A percentile compares a stretch with the other conserved stretches of the same genome.
These are phyloP conservation scores for Coracias cyanogaster DNA, from an alignment of 2,797 vertebrate species.

Conservation along the genomic window DNA sequence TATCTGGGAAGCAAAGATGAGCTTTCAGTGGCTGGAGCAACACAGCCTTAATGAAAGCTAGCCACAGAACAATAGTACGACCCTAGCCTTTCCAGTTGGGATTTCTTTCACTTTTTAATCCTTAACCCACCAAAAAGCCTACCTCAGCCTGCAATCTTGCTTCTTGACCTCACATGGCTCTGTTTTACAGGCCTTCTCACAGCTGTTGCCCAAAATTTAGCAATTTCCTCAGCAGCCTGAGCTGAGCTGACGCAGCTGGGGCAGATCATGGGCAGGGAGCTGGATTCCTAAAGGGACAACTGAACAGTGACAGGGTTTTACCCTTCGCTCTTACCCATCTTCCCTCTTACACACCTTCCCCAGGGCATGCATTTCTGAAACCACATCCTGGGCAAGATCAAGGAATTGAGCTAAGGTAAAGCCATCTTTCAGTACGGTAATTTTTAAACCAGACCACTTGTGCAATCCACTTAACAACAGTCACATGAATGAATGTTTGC, in stretches of 20 bases:
- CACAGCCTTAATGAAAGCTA: neutral
- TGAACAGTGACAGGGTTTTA: neutral
- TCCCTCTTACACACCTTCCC: neutral
- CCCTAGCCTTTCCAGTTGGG: neutral
- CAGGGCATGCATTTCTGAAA: neutral
- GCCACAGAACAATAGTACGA: neutral
- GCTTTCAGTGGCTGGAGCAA: neutral
- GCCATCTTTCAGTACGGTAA: neutral
- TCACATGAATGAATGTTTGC: neutral
- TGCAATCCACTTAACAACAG: neutral
- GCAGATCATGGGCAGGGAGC: neutral
- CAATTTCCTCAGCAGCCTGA: neutral
- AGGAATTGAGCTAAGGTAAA: neutral
- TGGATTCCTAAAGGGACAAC: neutral
- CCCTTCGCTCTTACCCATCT: fast-evolving
- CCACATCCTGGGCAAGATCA: fast-evolving
- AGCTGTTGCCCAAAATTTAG: neutral
- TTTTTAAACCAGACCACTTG: neutral
- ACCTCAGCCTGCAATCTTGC: neutral
- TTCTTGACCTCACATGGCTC: neutral
- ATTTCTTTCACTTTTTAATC: neutral
- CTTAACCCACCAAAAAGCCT: neutral
- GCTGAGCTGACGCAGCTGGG: neutral
- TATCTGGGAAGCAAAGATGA: neutral
- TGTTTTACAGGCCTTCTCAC: neutral